phyloP scores from a whole-genome alignment of 2,113 vertebrate species.

The Cyanoliseus patagonus region DNA sequence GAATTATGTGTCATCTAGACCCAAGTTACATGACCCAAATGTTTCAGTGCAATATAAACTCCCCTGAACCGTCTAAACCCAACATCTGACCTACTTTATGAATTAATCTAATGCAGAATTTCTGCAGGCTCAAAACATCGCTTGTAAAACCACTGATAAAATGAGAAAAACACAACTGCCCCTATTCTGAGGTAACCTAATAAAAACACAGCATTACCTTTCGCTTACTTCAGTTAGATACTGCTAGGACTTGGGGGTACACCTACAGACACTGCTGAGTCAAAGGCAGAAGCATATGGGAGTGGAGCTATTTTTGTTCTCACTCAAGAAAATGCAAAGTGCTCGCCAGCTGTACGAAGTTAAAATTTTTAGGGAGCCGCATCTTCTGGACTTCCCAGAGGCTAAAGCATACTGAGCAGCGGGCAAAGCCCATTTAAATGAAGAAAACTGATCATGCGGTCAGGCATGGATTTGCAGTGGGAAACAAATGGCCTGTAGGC shows the following conservation, averaged over 20 bases:
- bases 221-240: neutral
- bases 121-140: neutral
- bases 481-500: neutral
- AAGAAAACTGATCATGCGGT: neutral
- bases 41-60: neutral
- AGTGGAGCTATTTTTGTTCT: conserved; percentile 23
- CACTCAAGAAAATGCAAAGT: neutral
- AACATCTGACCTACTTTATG: conserved; percentile 30
- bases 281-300: conserved; percentile 48
- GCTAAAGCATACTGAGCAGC: neutral
- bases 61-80: neutral
- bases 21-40: neutral
- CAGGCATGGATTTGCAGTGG: neutral
- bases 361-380: neutral
- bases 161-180: neutral
- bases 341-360: conserved; percentile 2
- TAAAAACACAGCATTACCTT: neutral
- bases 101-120: conserved; percentile 25
- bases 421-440: neutral
- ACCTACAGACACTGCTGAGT: conserved; percentile 49
- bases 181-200: conserved; percentile 13
- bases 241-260: neutral
- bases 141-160: conserved; percentile 14
- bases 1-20: neutral
- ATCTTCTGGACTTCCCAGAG: neutral